Evolutionary conservation across 2,888 invertebrate species (phyloP), one percentile per base, ranked within the genome.

Genomic region (Cosmia trapezina): DNA sequence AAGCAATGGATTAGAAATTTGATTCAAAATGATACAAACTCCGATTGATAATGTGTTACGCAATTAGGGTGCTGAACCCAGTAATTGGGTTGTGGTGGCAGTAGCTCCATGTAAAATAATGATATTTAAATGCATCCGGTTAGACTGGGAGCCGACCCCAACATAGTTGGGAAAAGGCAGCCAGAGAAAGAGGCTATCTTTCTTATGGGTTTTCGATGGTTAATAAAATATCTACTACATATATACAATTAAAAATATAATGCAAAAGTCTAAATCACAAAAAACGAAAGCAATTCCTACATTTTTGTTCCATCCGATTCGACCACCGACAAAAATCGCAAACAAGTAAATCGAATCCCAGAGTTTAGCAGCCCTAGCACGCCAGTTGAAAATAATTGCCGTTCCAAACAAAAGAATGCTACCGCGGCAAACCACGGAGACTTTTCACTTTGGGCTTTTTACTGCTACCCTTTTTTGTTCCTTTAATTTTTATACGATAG

Each of bases 391-490:
- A 85, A 85, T 85, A 83, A 86, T 86, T 78, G 76, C 76, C 57
- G 73, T 66, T 51, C 63, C 74, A 71, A 86, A 86, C 84, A 84
- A 85, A 85, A 81, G 85, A 84, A 83, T 83, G 76, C 71, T 72
- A 64, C 80, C 60, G 66, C 57, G 70, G 66, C 54, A 65, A 84
- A 76, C 76, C 73, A 60, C 81, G 37, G 62, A 66, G 78, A 75
- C 78, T 76, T 83, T 83, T 78, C 78, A 81, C 82, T 84, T 80
- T 71, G 60, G 77, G 43, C 59, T 51, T 70, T 76, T 78, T 74
- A 74, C 49, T 61, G 54, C 56, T 75, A 79, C 53, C 83, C 57
- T 78, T 71, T 83, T 78, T 84, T 71, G 68, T 83, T 76, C 51
- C 60, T 80, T 75, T 81, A 83, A 80, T 81, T 83, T 83, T 81